A percentile compares a stretch with the other conserved stretches of the same genome.
Evolutionary conservation across 2,888 invertebrate genomes (phyloP).

Genomic region (Aromia moschata): DNA sequence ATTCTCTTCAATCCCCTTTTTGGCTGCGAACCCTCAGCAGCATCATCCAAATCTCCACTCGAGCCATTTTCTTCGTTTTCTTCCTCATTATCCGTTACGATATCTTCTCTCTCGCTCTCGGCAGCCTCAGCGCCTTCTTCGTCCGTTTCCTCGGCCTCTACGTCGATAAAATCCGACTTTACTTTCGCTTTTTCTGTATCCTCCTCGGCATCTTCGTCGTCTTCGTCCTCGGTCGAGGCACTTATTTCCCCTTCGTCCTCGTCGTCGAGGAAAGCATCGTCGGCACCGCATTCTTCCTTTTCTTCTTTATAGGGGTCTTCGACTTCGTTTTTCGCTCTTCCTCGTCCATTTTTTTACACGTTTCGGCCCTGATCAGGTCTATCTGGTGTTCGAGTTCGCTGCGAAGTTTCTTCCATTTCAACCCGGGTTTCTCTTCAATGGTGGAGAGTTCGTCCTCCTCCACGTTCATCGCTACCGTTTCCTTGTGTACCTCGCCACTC

Average conservation of each 20-base stretch:
- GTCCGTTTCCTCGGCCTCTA: slow-evolving; percentile 54
- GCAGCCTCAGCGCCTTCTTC: slow-evolving; percentile 48
- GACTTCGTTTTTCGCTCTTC: slow-evolving; percentile 14
- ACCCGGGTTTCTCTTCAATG: slow-evolving; percentile 72
- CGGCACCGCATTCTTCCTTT: slow-evolving; percentile 43
- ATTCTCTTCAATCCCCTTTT: slow-evolving; percentile 55
- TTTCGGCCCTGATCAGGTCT: slow-evolving; percentile 73
- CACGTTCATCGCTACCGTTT: slow-evolving; percentile 55
- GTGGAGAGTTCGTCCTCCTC: slow-evolving; percentile 55
- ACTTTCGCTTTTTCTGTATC: slow-evolving; percentile 52
- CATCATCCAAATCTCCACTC: slow-evolving; percentile 21
- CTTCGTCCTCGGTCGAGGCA: slow-evolving; percentile 66
- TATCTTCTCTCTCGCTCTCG: slow-evolving; percentile 44
- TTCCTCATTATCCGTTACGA: slow-evolving; percentile 41
- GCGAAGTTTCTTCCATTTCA: slow-evolving; percentile 74
- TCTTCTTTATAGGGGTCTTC: slow-evolving; percentile 34
- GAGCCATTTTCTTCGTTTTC: slow-evolving; percentile 12
- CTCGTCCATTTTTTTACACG: slow-evolving; percentile 74
- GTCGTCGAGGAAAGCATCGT: slow-evolving; percentile 64
- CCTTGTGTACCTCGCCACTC: slow-evolving; percentile 62
- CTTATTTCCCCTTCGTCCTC: slow-evolving; percentile 62
- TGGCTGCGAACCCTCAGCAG: slow-evolving; percentile 23
- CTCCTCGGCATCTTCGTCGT: slow-evolving; percentile 50
- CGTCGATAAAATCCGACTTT: slow-evolving; percentile 56
- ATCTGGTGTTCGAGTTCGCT: slow-evolving; percentile 77